Evolutionary conservation across 2,113 vertebrate genomes (phyloP).

Genomic region (Calyptommatus sinebrachiatus): DNA sequence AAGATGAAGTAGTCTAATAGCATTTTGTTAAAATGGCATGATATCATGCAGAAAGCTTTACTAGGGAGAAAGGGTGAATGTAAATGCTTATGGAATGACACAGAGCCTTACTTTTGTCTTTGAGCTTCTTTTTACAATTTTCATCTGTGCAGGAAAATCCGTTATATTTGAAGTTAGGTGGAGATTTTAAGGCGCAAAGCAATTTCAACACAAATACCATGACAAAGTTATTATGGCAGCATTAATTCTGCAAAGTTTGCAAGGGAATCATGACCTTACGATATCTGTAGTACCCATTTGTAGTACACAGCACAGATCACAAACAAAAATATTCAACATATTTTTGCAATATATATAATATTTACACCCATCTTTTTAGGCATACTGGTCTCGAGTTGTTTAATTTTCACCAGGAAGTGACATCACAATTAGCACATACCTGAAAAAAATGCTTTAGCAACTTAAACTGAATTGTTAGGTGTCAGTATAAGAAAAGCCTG

Average conservation of each 20-base stretch:
- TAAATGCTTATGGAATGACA: constrained; percentile 59
- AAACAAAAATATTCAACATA: background rate
- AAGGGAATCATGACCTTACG: background rate
- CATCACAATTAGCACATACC: background rate
- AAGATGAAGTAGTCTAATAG: constrained; percentile 62
- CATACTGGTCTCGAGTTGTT: too few relatives aligned
- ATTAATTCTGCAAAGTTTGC: background rate
- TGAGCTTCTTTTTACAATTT: constrained; percentile 96
- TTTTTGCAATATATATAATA: background rate
- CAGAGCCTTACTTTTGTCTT: constrained; percentile 96
- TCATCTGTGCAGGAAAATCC: constrained; percentile 90
- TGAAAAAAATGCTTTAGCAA: background rate
- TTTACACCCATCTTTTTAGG: too few relatives aligned
- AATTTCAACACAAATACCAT: constrained; percentile 20
- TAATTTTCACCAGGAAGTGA: background rate
- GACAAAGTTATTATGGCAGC: background rate
- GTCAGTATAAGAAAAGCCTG: background rate
- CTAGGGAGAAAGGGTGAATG: constrained; percentile 54
- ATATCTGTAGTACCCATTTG: background rate
- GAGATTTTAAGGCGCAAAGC: constrained; percentile 43
- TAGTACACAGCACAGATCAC: background rate
- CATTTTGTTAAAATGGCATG: constrained; percentile 52
- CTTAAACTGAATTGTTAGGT: background rate
- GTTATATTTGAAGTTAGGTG: constrained; percentile 65
- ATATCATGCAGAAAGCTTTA: constrained; percentile 81